These are phyloP conservation scores for Cyprinodon variegatus DNA, from an alignment of 2,113 vertebrate species.

Conservation along the genomic window DNA sequence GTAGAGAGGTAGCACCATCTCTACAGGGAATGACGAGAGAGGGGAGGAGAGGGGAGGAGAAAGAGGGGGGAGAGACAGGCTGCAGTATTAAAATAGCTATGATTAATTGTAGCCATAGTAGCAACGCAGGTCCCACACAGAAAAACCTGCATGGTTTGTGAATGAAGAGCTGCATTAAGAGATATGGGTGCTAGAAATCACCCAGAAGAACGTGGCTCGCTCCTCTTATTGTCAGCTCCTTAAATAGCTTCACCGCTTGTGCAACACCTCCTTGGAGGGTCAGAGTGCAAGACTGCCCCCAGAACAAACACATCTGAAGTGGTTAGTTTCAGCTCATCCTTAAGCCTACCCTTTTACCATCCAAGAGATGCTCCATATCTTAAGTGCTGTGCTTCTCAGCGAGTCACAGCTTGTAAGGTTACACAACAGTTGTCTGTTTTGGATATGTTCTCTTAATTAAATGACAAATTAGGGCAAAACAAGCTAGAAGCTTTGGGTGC, in stretches of 20 bases:
- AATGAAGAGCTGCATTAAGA: slow-evolving; percentile 42
- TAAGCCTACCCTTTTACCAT: slow-evolving; percentile 4
- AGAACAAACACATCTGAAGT: slow-evolving; percentile 2
- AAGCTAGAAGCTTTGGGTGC: slow-evolving; percentile 36
- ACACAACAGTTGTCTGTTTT: slow-evolving; percentile 52
- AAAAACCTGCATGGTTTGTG: slow-evolving; percentile 47
- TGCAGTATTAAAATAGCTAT: slow-evolving; percentile 58
- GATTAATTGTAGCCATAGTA: slow-evolving; percentile 59
- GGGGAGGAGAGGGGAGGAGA: slow-evolving; percentile 51
- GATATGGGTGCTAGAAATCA: slow-evolving; percentile 8
- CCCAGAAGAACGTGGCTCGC: not conserved
- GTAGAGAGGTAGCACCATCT: slow-evolving; percentile 70
- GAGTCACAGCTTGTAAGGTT: slow-evolving; percentile 58
- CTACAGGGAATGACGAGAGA: slow-evolving; percentile 61
- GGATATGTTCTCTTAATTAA: slow-evolving; percentile 57
- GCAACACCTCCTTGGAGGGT: slow-evolving; percentile 3
- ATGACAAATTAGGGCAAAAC: slow-evolving; percentile 64
- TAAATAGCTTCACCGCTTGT: not conserved
- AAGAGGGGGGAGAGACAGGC: slow-evolving; percentile 59
- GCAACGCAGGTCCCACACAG: slow-evolving; percentile 42
- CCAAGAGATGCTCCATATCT: slow-evolving; percentile 15
- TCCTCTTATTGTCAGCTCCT: not conserved
- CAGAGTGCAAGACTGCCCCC: slow-evolving; percentile 8
- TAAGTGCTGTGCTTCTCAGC: slow-evolving; percentile 5
- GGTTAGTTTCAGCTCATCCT: not conserved